Percentiles rank a stretch among this genome's conserved stretches.
phyloP scores from a whole-genome alignment of 2,888 invertebrate species.

The Drosophila ustulata region DNA sequence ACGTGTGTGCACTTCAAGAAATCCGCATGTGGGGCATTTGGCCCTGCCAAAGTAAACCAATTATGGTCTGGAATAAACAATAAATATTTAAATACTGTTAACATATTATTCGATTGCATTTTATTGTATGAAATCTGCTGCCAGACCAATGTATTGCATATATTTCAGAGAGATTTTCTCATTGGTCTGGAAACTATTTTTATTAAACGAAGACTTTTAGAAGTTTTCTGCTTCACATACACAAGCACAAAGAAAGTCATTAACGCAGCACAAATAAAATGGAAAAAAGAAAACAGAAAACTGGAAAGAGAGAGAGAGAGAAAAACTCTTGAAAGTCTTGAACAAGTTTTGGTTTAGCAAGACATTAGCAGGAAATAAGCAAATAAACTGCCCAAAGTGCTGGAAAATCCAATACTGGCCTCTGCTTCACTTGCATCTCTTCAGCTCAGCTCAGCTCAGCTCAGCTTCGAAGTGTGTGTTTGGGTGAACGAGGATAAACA shows the following conservation, averaged over 20 bases:
- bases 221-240: background rate
- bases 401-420: constrained; percentile 18
- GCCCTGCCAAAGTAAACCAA: constrained; percentile 34
- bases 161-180: background rate
- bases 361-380: constrained; percentile 68
- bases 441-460: constrained; percentile 24
- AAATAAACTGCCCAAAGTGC: constrained; percentile 45
- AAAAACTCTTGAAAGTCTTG: constrained; percentile 30
- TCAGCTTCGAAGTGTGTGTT: constrained; percentile 7
- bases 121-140: background rate
- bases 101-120: constrained; percentile 1
- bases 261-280: constrained; percentile 46
- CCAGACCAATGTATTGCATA: background rate
- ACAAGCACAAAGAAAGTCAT: constrained; percentile 56
- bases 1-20: constrained; percentile 45
- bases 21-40: constrained; percentile 31
- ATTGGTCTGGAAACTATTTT: background rate
- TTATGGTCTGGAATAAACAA: constrained; percentile 16
- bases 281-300: background rate
- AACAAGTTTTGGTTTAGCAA: constrained; percentile 56
- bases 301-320: background rate
- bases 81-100: constrained; percentile 13
- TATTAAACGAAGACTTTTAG: background rate
- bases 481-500: constrained; percentile 4
- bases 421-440: constrained; percentile 29